Evolutionary conservation across 2,113 vertebrate genomes (phyloP).

Genomic region (Phalacrocorax carbo): DNA sequence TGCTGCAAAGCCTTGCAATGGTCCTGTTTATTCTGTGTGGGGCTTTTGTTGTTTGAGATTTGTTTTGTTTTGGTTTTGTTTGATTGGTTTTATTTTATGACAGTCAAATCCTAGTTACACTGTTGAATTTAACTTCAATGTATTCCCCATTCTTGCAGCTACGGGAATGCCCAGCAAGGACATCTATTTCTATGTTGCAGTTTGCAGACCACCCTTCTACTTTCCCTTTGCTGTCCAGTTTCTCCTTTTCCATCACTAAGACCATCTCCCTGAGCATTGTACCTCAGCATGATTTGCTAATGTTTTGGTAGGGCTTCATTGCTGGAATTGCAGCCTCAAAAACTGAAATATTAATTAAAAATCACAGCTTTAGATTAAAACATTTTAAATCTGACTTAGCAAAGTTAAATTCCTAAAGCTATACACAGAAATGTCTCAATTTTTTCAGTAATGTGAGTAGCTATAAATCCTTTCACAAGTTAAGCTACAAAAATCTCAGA

Average conservation of each 20-base stretch:
- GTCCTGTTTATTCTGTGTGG: background rate
- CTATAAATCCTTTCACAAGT: background rate
- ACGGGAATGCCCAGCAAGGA: background rate
- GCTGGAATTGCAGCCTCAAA: background rate
- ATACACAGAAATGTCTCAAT: background rate
- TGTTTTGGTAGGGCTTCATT: background rate
- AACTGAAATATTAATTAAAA: background rate
- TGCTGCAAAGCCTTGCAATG: background rate
- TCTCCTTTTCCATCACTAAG: background rate
- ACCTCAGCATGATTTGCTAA: background rate
- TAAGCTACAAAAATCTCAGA: background rate
- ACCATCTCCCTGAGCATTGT: background rate
- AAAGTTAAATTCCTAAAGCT: background rate
- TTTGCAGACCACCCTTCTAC: background rate
- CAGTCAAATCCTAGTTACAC: background rate
- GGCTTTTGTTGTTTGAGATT: fast-evolving
- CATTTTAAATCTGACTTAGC: background rate
- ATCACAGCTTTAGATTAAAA: background rate
- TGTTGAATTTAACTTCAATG: background rate
- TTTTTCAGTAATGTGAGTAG: background rate
- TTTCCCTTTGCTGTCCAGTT: background rate
- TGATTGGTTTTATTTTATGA: background rate
- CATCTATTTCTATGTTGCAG: background rate
- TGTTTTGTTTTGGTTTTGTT: background rate
- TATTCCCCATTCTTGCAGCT: background rate